Evolutionary conservation across 2,797 vertebrate genomes (phyloP).

Genomic region (Brotula barbata): DNA sequence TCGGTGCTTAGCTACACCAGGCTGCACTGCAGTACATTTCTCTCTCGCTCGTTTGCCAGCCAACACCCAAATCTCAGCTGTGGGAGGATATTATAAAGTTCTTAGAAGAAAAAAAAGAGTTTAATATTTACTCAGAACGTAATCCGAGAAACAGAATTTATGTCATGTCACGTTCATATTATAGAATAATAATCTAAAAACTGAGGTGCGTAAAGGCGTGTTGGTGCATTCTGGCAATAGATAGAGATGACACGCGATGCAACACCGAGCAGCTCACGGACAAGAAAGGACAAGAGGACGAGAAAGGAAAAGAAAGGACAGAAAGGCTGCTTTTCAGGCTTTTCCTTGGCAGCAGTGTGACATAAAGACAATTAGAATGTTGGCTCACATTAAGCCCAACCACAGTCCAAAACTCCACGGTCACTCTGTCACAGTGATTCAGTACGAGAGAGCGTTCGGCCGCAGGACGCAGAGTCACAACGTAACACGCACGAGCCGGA

Average conservation of each 20-base stretch:
- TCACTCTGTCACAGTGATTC: constrained; percentile 18
- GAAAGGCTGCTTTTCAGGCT: constrained; percentile 9
- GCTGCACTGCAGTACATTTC: constrained; percentile 19
- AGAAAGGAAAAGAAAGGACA: too few species aligned
- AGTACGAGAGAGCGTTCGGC: constrained; percentile 34
- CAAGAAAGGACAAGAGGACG: too few species aligned
- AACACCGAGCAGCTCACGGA: too few species aligned
- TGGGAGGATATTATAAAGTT: constrained; percentile 37
- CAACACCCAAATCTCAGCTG: constrained; percentile 42
- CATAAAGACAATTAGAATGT: constrained; percentile 5
- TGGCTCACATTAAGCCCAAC: background rate
- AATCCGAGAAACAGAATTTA: too few species aligned
- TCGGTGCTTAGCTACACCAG: constrained; percentile 12
- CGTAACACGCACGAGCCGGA: constrained; percentile 19
- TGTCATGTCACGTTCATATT: too few species aligned
- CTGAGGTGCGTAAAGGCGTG: too few species aligned
- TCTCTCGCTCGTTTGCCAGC: constrained; percentile 42
- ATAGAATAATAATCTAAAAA: too few species aligned
- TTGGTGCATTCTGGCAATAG: too few species aligned
- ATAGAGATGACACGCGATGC: too few species aligned
- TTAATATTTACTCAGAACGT: too few species aligned
- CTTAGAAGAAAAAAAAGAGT: constrained; percentile 24
- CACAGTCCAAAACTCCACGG: constrained; percentile 11
- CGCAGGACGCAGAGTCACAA: constrained; percentile 24
- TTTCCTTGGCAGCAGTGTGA: constrained; percentile 6